These are phyloP conservation scores for Melopsittacus undulatus DNA, from an alignment of 2,797 vertebrate genomes.

Conservation along the genomic window DNA sequence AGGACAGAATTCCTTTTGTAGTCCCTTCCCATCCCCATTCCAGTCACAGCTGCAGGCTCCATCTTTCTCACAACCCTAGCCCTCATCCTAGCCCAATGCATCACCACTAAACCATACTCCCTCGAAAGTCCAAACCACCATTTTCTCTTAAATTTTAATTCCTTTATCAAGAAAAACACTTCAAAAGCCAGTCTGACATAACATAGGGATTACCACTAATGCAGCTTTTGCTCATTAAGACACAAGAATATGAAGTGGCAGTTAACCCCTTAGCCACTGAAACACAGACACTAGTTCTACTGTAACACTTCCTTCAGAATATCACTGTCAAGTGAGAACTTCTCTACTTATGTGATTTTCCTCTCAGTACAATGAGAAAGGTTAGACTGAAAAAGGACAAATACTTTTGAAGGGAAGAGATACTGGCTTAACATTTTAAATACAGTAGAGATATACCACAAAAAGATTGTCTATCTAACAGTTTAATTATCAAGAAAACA, in stretches of 20 bases:
- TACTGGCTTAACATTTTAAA: background rate
- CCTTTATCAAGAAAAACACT: background rate
- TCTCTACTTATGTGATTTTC: background rate
- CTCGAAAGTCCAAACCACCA: background rate
- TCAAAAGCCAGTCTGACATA: background rate
- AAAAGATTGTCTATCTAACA: background rate
- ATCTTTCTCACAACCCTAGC: background rate
- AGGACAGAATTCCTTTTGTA: background rate
- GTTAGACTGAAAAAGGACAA: background rate
- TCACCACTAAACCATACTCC: background rate
- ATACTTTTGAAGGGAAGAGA: background rate
- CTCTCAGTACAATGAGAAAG: background rate
- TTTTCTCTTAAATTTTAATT: background rate
- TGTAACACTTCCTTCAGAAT: background rate
- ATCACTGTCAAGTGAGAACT: background rate
- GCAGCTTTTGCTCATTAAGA: background rate
- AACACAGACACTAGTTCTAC: background rate
- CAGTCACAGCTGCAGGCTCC: background rate
- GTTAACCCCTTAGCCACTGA: background rate
- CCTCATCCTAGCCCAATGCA: background rate
- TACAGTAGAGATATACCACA: background rate
- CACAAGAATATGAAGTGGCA: background rate
- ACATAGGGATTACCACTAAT: background rate
- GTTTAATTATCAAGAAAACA: background rate
- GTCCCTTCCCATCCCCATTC: background rate